These are phyloP conservation scores for Leptinotarsa haldemani DNA, from an alignment of 2,888 invertebrate species.

Conservation along the genomic window DNA sequence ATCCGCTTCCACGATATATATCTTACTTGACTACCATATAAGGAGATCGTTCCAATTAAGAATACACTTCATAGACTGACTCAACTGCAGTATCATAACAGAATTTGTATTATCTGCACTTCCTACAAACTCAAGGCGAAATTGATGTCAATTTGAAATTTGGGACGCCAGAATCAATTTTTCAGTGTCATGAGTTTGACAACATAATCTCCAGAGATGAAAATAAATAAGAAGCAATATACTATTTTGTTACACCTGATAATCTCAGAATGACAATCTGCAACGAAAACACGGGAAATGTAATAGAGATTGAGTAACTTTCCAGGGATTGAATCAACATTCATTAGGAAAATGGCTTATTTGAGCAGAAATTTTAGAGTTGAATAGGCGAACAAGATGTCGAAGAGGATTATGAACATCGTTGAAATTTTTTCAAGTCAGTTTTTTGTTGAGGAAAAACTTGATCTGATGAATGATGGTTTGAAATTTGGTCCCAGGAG, in stretches of 20 bases:
- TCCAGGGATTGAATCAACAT: too few species aligned
- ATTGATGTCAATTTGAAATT: slow-evolving; percentile 1
- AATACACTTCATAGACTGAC: not conserved
- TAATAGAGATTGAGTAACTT: too few species aligned
- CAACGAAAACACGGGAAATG: not conserved
- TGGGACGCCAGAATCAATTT: slow-evolving; percentile 1
- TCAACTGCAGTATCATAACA: not conserved
- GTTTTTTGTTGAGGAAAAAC: too few species aligned
- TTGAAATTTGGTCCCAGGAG: too few species aligned
- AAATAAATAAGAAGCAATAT: not conserved
- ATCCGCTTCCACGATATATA: not conserved
- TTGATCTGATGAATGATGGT: too few species aligned
- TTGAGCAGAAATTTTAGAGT: too few species aligned
- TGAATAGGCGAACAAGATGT: too few species aligned
- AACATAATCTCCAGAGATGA: not conserved
- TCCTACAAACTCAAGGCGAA: not conserved
- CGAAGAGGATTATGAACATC: too few species aligned
- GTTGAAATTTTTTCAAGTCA: too few species aligned
- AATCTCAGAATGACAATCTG: not conserved
- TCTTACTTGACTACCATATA: not conserved
- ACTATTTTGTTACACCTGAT: not conserved
- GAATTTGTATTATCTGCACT: slow-evolving; percentile 7
- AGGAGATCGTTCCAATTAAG: slow-evolving; percentile 1
- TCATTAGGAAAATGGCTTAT: too few species aligned
- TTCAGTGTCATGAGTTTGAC: not conserved